Base-by-base conservation (phyloP, 2,888 invertebrate species). In the Oligia strigilis region DNA sequence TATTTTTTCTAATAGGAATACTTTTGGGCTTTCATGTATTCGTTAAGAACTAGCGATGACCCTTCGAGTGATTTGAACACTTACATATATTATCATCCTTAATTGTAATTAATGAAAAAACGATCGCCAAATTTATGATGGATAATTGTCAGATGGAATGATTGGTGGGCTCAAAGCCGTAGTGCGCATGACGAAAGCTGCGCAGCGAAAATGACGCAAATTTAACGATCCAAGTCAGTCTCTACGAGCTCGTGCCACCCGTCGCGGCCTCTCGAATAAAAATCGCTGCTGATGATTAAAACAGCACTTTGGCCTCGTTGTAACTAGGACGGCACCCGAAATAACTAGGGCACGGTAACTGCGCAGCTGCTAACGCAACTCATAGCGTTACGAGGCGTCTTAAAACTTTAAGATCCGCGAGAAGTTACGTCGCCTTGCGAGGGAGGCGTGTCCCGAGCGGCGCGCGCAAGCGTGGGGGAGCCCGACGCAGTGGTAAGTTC, bases 311-410 rank as follows among this genome's bases (percentile, higher is more conserved):
- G 96, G 93, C 96, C 96, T 96, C 95, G 96, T 94, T 95, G 89
- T 90, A 96, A 95, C 94, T 96, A 96, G 96, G 95, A 94, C 96
- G 93, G 93, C 93, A 95, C 95, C 97, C 96, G 92, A 96, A 96
- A 96, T 96, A 96, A 96, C 96, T 96, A 95, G 96, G 96, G 92
- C 96, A 95, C 94, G 93, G 95, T 96, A 95, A 95, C 94, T 94
- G 95, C 96, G 95, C 95, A 95, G 94, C 88, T 94, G 94, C 94
- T 94, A 94, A 93, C 94, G 94, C 94, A 94, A 94, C 92, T 85
- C 93, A 90, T 92, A 92, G 94, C 91, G 89, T 85, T 86, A 88
- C 80, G 14, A 43, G 49, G 75, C 89, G 89, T 74, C 95, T 94
- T 92, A 84, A 29, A 86, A 66, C 81, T 88, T 60, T 65, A 70